phyloP scores from a whole-genome alignment of 2,888 invertebrate species.

The Hirtodrosophila histrioides region DNA sequence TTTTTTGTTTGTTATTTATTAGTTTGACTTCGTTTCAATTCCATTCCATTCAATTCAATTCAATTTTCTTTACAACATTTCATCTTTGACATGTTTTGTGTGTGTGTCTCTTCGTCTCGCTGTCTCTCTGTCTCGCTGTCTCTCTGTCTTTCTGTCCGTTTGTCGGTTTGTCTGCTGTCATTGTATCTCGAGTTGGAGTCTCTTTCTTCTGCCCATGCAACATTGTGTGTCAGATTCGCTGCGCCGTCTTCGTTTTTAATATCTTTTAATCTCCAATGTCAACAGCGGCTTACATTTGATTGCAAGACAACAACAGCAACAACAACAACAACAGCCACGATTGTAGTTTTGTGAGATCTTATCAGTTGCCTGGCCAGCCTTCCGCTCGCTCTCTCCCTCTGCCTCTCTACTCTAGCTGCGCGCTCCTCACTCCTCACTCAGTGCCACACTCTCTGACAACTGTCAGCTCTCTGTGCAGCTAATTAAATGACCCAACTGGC shows the following conservation, averaged over 20 bases:
- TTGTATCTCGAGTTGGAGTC: slow-evolving; percentile 41
- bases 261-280: slow-evolving; percentile 82
- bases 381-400: slow-evolving; percentile 11
- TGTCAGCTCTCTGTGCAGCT: slow-evolving; percentile 69
- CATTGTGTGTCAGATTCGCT: slow-evolving; percentile 54
- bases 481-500: slow-evolving; percentile 77
- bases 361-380: slow-evolving; percentile 58
- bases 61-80: slow-evolving; percentile 78
- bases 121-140: slow-evolving; percentile 24
- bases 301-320: slow-evolving; percentile 70
- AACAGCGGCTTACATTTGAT: slow-evolving; percentile 82
- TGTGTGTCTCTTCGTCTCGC: slow-evolving; percentile 23
- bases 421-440: slow-evolving; percentile 30
- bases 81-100: slow-evolving; percentile 78
- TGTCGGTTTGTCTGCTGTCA: slow-evolving; percentile 37
- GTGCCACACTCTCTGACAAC: slow-evolving; percentile 66
- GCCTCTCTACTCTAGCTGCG: slow-evolving; percentile 1
- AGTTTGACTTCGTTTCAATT: slow-evolving; percentile 68
- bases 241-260: slow-evolving; percentile 74
- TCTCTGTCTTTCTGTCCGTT: neutral
- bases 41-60: slow-evolving; percentile 65
- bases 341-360: slow-evolving; percentile 67
- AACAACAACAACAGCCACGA: slow-evolving; percentile 38
- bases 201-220: slow-evolving; percentile 44
- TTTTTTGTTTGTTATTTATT: slow-evolving; percentile 67